Evolutionary conservation across 2,888 invertebrate genomes (phyloP), one percentile per base, ranked within the genome.

Genomic region (Spatulosminthurus flaviceps): DNA sequence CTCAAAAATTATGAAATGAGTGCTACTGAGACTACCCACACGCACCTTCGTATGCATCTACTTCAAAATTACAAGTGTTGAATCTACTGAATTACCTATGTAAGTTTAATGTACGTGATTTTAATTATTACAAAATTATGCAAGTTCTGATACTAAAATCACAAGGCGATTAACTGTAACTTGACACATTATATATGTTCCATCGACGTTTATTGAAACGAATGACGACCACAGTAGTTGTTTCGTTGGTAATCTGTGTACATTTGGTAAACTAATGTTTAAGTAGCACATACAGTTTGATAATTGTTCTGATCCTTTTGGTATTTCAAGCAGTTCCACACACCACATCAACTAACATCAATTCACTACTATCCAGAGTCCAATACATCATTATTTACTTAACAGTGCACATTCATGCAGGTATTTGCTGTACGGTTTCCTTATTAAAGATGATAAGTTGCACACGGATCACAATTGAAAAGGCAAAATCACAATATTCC

Each of bases 391-490:
- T 4, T 34, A 34, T 34, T 7, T 34, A 34, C 34, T 34, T 51
- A 19, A 51, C 51, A 51, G 51, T 16, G 16, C 51, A 16, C n/a
- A 19, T 16, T 2, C n/a, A n/a, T 51, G 51, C 51, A n/a, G 16
- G 19, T 51, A 51, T 51, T n/a, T 11, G 34, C 34, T 51, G 51
- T 16, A 41, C 51, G 1, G 51, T 34, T 34, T 34, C 51, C 51
- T 51, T n/a, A n/a, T 51, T 64, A 4, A 9, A 24, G 26, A 64
- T 64, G 64, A 64, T 64, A 64, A 64, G 64, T 64, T 64, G 64
- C 64, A 64, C 24, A 64, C 64, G 24, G 64, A 64, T 64, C 64
- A 64, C 64, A 64, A 64, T 64, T 24, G 24, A 64, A 64, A 64
- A 64, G 64, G 64, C 64, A 64, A 64, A 60, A 24, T 64, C 64